Conservation (phyloP, 1,140 invertebrate genomes). For the Euwallacea fornicatus region DNA sequence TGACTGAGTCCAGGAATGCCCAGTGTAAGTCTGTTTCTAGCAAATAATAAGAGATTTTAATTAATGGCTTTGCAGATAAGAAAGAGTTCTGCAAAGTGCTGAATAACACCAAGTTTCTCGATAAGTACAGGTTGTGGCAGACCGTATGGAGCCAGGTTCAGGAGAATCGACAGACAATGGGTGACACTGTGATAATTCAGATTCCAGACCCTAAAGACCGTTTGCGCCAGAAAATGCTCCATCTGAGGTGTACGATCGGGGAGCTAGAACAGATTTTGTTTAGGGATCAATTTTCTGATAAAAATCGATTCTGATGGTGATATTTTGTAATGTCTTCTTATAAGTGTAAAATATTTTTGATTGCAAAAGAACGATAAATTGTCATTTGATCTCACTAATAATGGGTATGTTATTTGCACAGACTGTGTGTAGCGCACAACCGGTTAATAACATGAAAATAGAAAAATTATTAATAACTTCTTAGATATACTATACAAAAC, state of each 20-base stretch:
- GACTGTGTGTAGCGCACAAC: neutral
- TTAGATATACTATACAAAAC: neutral
- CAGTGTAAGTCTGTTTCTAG: conserved; percentile 15
- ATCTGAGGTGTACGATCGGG: conserved; percentile 39
- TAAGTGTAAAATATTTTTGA: neutral
- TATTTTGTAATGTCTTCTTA: neutral
- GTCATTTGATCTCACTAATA: neutral
- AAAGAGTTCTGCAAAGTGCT: conserved; percentile 41
- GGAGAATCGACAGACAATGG: conserved; percentile 40
- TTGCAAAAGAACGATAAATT: neutral
- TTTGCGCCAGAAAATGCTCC: conserved; percentile 29
- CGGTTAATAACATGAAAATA: neutral
- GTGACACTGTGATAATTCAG: conserved; percentile 44
- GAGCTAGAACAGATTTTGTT: conserved; percentile 37
- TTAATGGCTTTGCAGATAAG: conserved; percentile 35
- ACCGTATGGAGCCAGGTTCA: conserved; percentile 45
- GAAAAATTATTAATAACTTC: neutral
- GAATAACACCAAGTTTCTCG: conserved; percentile 39
- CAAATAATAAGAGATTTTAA: neutral
- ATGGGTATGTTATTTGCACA: too few relatives aligned
- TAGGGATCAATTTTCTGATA: neutral
- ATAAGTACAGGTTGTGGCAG: conserved; percentile 43
- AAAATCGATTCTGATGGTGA: neutral
- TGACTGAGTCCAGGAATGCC: conserved; percentile 20
- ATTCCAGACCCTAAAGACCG: conserved; percentile 40